phyloP scores from a whole-genome alignment of 2,797 vertebrate species.

The Galago senegalensis region DNA sequence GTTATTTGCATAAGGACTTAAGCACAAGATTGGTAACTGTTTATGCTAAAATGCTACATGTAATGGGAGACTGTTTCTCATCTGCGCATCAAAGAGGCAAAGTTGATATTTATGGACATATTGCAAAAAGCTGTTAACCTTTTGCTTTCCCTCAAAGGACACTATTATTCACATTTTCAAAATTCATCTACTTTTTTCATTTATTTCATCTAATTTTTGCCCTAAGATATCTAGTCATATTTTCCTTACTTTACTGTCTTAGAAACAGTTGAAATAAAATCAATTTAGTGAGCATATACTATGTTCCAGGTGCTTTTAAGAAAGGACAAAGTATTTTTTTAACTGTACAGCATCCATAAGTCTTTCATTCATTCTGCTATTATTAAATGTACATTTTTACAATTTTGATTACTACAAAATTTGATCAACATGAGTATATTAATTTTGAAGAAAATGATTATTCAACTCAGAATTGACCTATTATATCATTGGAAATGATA shows the following conservation, averaged over 20 bases:
- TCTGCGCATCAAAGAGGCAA: slow-evolving; percentile 48
- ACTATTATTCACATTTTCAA: slow-evolving; percentile 54
- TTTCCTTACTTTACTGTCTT: slow-evolving; percentile 43
- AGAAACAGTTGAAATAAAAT: slow-evolving; percentile 44
- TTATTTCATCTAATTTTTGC: slow-evolving; percentile 20
- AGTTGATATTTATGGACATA: slow-evolving; percentile 44
- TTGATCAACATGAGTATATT: not conserved
- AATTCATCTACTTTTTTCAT: slow-evolving; percentile 40
- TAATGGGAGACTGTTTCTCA: slow-evolving; percentile 57
- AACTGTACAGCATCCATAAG: not conserved
- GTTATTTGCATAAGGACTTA: slow-evolving; percentile 78
- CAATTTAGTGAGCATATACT: slow-evolving; percentile 56
- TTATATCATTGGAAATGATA: not conserved
- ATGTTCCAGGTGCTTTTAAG: not conserved
- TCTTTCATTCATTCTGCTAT: not conserved
- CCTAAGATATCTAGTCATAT: not conserved
- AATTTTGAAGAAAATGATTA: not conserved
- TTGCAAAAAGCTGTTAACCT: slow-evolving; percentile 62
- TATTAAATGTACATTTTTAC: not conserved
- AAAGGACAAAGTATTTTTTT: not conserved
- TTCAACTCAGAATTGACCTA: not conserved
- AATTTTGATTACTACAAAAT: not conserved
- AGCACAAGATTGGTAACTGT: slow-evolving; percentile 69
- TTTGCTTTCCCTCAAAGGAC: slow-evolving; percentile 51
- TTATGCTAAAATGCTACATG: slow-evolving; percentile 73